Conservation (phyloP, 2,888 invertebrate species). For the Bombyx huttoni region DNA sequence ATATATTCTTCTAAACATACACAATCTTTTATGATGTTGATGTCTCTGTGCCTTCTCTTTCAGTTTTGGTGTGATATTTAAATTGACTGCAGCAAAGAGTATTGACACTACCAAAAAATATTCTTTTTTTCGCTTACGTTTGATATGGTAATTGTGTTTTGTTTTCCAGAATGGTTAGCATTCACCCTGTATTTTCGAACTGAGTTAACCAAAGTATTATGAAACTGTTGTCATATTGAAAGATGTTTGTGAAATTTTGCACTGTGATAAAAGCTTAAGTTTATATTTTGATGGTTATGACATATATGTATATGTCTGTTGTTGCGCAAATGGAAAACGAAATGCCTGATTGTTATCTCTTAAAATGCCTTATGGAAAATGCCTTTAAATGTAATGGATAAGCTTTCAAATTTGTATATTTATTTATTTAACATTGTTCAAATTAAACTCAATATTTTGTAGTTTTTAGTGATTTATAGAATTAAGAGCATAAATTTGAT, state of each 20-base stretch:
- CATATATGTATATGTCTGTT: neutral
- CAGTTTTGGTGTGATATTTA: too few relatives aligned
- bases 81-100: too few relatives aligned
- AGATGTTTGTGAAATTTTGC: neutral
- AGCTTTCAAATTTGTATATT: slow-evolving; percentile 1
- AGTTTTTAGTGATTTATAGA: slow-evolving; percentile 3
- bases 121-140: too few relatives aligned
- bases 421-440: slow-evolving; percentile 4
- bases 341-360: neutral
- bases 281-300: neutral
- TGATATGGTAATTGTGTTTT: neutral
- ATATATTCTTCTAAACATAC: too few relatives aligned
- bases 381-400: neutral
- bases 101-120: too few relatives aligned
- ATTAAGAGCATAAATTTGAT: neutral
- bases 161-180: too few relatives aligned
- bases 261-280: neutral
- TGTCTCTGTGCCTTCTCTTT: too few relatives aligned
- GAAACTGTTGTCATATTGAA: neutral
- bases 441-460: slow-evolving; percentile 11
- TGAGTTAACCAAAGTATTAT: slow-evolving; percentile 7
- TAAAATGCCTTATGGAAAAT: slow-evolving; percentile 2
- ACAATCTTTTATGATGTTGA: too few relatives aligned
- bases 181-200: too few relatives aligned
- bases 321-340: slow-evolving; percentile 3